Percentiles rank a stretch among this genome's conserved stretches.
Evolutionary conservation across 2,113 vertebrate genomes (phyloP).

Genomic region (Sinosuthora webbiana): DNA sequence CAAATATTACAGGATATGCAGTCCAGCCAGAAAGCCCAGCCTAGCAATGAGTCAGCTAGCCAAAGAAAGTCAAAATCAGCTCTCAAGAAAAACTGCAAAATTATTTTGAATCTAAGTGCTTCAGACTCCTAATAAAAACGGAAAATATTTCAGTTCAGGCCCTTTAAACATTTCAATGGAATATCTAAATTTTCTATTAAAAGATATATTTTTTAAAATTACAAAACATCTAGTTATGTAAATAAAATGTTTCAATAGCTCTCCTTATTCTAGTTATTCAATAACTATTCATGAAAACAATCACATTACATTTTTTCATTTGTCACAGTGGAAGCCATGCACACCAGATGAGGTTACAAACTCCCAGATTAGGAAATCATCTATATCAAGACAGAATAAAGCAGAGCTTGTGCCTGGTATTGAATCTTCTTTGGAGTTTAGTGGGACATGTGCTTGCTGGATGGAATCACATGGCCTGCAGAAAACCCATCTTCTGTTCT

Average conservation of each 20-base stretch:
- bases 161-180: not conserved
- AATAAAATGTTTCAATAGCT: not conserved
- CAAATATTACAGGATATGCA: not conserved
- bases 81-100: not conserved
- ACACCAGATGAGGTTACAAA: not conserved
- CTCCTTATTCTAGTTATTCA: not conserved
- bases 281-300: not conserved
- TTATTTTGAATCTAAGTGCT: not conserved
- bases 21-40: not conserved
- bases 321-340: not conserved
- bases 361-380: not conserved
- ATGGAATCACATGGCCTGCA: not conserved
- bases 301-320: not conserved
- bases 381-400: not conserved
- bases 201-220: fast-evolving
- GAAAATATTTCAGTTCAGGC: not conserved
- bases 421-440: not conserved
- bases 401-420: not conserved
- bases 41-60: not conserved
- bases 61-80: not conserved
- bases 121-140: not conserved
- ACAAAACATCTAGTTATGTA: not conserved
- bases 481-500: not conserved
- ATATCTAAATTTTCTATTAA: not conserved
- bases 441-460: not conserved